These are phyloP conservation scores for Masticophis lateralis DNA, from an alignment of 2,797 vertebrate genomes.

Conservation along the genomic window DNA sequence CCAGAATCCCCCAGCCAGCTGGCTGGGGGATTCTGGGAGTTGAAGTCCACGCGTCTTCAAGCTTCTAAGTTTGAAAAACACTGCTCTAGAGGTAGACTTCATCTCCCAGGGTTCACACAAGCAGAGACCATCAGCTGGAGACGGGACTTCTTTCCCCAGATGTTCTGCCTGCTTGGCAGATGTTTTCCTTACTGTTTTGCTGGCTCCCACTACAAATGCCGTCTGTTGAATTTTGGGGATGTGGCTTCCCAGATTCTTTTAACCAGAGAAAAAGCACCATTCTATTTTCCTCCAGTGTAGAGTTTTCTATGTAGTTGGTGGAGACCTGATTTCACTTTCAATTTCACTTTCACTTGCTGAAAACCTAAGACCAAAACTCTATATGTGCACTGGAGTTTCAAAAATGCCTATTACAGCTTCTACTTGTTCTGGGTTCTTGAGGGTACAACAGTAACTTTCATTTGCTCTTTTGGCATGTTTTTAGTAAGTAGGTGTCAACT, in stretches of 20 bases:
- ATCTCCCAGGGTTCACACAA: neutral
- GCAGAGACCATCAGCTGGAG: neutral
- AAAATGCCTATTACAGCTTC: neutral
- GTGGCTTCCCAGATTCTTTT: neutral
- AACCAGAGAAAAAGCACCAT: neutral
- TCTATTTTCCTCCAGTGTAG: neutral
- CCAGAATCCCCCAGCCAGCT: too few species aligned
- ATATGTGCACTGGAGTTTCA: neutral
- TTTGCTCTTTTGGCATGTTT: neutral
- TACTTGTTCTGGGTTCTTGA: neutral
- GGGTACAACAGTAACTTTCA: neutral
- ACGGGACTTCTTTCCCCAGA: neutral
- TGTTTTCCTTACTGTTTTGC: neutral
- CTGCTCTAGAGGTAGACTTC: neutral
- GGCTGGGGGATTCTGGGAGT: too few species aligned
- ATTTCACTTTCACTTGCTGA: too few species aligned
- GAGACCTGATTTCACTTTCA: neutral
- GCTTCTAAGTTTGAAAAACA: too few species aligned
- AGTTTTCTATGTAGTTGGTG: neutral
- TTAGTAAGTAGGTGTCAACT: neutral
- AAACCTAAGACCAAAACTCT: neutral
- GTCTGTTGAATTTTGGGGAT: neutral
- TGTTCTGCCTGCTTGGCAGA: neutral
- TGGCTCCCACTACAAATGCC: neutral
- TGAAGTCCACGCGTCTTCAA: too few species aligned